phyloP scores from a whole-genome alignment of 2,113 vertebrate species.

The Emydocephalus ijimae region DNA sequence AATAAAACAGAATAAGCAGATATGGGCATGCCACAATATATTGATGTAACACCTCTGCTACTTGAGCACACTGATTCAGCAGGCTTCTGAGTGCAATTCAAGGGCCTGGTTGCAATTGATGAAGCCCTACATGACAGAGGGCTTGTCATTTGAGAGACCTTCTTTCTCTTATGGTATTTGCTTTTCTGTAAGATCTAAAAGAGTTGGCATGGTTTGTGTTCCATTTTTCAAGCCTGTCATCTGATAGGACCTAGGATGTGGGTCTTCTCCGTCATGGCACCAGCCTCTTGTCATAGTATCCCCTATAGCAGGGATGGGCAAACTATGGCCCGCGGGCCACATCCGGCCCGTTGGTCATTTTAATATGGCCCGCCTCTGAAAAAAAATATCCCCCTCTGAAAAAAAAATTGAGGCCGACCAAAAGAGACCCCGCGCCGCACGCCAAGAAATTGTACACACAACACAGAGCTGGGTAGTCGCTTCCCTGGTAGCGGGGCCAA shows the following conservation, averaged over 20 bases:
- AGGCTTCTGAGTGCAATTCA: not conserved
- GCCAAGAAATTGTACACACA: too few relatives aligned
- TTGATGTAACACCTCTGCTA: not conserved
- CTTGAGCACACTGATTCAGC: not conserved
- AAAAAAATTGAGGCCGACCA: too few relatives aligned
- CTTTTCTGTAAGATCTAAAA: not conserved
- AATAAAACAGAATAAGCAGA: not conserved
- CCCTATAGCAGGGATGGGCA: not conserved
- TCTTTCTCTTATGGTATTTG: not conserved
- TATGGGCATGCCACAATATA: not conserved
- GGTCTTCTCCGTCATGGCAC: not conserved
- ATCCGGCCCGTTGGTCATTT: too few relatives aligned
- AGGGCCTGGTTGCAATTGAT: not conserved
- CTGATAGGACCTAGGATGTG: not conserved
- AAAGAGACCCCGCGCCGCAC: too few relatives aligned
- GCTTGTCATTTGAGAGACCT: not conserved
- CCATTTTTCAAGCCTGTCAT: not conserved
- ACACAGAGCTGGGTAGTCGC: too few relatives aligned
- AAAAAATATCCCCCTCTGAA: too few relatives aligned
- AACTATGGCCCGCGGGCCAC: too few relatives aligned
- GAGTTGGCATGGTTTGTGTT: not conserved
- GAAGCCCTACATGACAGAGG: not conserved
- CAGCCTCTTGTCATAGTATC: not conserved
- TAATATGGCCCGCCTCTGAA: too few relatives aligned
- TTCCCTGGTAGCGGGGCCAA: too few relatives aligned